Base-by-base conservation (phyloP, 2,113 vertebrate genomes). In the Planiliza haematocheilus region DNA sequence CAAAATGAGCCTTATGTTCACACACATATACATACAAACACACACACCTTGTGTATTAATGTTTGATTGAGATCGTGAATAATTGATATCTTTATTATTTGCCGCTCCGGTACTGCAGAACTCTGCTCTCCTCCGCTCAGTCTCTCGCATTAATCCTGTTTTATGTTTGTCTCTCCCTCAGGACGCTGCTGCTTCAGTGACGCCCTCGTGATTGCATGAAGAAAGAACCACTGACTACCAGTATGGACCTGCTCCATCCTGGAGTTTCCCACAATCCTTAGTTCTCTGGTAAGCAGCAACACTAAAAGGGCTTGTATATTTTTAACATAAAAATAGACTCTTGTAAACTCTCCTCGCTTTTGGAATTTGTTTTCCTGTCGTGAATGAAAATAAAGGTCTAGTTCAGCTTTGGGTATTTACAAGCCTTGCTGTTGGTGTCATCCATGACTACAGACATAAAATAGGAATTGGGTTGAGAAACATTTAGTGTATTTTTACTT, bases 181-280 rank as follows among this genome's bases (percentile, higher is more conserved):
- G 87, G 83, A 85, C 51, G 16, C 69, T 39, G 65, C 46, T 82
- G 76, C 71, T 81, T 71, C 53, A 61, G 49, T 81, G 38, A 75
- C 59, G 70, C 11, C 60, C 43, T 64, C 10, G 20, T 75, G 64
- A 91, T 76, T 88, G 83, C 63, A 82, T 74, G 71, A 82, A 73
- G 67, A 86, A 39, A 55, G 60, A 56, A 20, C 51, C 41, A 21
- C 56, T 62, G 67, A 70, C 61, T 71, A 71, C 57, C 90, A 90
- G 75, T 61, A 94, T 93, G 93, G 93, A 91, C 37, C 42, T 49
- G 72, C 83, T 80, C 77, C 81, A 89, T 82, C 81, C 74, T 79
- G 84, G 74, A 79, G 72, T 78, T 67, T 81, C 77, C 69, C 36
- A 87, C 77, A 83, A 70, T 82, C 82, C 90, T 79, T 85, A 90